Evolutionary conservation across 2,888 invertebrate species (phyloP), one percentile per base, ranked within the genome.

Genomic region (Rotaria magnacalcarata): DNA sequence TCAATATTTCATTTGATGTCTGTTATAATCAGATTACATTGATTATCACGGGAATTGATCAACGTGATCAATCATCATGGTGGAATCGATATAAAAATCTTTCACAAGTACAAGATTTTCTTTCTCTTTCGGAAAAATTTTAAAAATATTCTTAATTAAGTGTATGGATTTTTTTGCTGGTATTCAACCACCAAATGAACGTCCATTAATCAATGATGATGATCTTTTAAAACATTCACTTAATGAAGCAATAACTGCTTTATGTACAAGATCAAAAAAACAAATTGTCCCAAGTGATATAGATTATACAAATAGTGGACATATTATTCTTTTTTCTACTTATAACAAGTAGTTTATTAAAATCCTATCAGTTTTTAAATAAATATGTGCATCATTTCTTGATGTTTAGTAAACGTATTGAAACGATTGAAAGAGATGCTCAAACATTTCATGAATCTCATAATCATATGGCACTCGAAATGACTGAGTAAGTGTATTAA

Each of bases 31-130:
- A 90, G 91, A 93, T 96, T 34, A 93, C 95, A 87, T 95, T 96
- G 91, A 94, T 96, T 86, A 94, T 95, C 0, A 95, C 95, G 89
- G 96, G 96, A 91, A 93, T 94, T n/a, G 93, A 94, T 27, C 95
- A 95, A 0, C 94, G 95, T 88, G 94, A 94, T 88, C 92, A 96
- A 50, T 96, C 96, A 89, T 94, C 94, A 86, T 96, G 96, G 96
- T 94, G 93, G 88, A 92, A 93, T 16, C 92, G 93, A 85, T 96
- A 96, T 88, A 96, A 97, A 91, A 96, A 94, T 91, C 93, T 96
- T 90, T 94, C 94, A 84, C 95, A 95, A 92, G 96, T 96, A 58
- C 10, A 60, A 60, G 24, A 1, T 5, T 41, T 41, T 52, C 16
- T 52, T 52, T 52, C 1, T 52, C 3, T 19, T 21, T 41, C 11